These are phyloP conservation scores for Ichneumoninae sp. DNA, from an alignment of 2,888 invertebrate genomes.

Conservation along the genomic window DNA sequence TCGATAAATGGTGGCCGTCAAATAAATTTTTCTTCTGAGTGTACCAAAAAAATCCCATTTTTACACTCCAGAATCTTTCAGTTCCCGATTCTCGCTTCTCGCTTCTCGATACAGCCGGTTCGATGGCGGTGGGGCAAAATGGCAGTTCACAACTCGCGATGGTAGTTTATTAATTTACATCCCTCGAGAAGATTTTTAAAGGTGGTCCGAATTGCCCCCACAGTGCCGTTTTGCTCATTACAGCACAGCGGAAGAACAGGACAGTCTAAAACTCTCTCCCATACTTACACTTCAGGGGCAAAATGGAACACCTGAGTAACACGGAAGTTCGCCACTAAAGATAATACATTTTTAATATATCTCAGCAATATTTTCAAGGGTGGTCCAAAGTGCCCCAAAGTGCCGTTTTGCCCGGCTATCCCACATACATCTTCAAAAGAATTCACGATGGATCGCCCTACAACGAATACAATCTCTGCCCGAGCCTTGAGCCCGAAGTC, in stretches of 20 bases:
- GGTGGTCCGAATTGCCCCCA: no score
- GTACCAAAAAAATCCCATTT: conserved; percentile 16
- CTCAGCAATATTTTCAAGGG: neutral
- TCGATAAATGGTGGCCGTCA: no score
- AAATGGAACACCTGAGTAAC: no score
- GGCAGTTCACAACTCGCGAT: neutral
- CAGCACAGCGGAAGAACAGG: neutral
- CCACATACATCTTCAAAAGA: neutral
- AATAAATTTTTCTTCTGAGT: no score
- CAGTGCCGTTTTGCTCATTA: neutral
- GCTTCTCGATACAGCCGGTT: conserved; percentile 32
- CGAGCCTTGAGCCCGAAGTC: neutral
- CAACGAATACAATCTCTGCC: conserved; percentile 8
- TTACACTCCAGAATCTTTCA: conserved; percentile 25
- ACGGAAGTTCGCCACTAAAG: no score
- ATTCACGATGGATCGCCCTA: neutral
- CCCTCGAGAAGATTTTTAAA: no score
- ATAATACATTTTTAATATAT: neutral
- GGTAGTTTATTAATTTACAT: no score
- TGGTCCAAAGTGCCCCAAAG: neutral
- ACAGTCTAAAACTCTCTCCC: no score
- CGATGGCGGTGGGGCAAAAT: conserved; percentile 20
- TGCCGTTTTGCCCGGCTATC: neutral
- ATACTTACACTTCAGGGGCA: no score
- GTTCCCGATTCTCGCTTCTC: conserved; percentile 32